Percentiles rank a stretch among this genome's conserved stretches.
These are phyloP conservation scores for Nyctibius grandis DNA, from an alignment of 2,797 vertebrate species.

Conservation along the genomic window DNA sequence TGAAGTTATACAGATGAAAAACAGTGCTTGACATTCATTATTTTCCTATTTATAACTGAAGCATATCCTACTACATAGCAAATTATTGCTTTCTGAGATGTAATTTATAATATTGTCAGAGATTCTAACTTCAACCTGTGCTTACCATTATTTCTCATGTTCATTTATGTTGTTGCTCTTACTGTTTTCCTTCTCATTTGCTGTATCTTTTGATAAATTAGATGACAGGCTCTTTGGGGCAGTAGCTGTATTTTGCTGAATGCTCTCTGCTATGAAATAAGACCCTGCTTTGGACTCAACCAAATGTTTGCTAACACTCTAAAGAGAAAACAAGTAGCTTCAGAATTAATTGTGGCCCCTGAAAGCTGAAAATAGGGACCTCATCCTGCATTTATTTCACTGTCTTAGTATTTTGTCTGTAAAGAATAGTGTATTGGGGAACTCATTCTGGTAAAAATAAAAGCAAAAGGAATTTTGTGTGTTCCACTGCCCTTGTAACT, in stretches of 20 bases:
- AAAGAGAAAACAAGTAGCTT: background rate
- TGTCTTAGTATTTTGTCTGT: background rate
- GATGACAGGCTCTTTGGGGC: background rate
- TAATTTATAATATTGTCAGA: background rate
- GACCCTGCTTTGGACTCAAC: background rate
- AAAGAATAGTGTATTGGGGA: background rate
- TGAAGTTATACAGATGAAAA: slow-evolving; percentile 4
- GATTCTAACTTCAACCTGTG: background rate
- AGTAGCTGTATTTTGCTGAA: background rate
- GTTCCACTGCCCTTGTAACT: background rate
- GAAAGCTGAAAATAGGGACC: background rate
- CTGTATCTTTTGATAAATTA: background rate
- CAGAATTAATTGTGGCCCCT: background rate
- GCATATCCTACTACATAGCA: background rate
- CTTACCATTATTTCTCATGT: background rate
- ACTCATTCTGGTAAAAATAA: background rate
- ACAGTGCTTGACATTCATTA: background rate
- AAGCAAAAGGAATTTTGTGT: background rate
- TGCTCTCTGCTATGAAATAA: background rate
- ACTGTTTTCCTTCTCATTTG: background rate
- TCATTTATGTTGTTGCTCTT: background rate
- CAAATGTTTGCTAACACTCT: background rate
- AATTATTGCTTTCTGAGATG: background rate
- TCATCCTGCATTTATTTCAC: background rate
- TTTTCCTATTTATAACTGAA: slow-evolving; percentile 4